Conservation (phyloP, 2,797 vertebrate species). For the Tangara arthus region DNA sequence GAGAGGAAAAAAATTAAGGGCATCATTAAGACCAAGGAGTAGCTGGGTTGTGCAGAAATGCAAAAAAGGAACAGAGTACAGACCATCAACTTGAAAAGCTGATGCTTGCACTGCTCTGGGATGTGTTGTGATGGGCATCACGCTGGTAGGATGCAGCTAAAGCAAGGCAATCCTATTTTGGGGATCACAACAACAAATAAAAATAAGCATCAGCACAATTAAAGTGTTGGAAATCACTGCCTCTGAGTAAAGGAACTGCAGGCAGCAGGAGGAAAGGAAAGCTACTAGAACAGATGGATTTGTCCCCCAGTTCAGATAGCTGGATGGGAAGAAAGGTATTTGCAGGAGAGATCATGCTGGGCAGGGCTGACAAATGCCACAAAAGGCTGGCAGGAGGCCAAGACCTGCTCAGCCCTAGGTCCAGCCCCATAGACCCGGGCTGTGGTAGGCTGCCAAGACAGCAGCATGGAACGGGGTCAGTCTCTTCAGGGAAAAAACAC, state of each 20-base stretch:
- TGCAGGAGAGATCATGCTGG: background rate
- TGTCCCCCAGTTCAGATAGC: background rate
- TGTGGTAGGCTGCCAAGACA: background rate
- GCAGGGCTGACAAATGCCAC: background rate
- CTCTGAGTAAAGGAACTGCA: background rate
- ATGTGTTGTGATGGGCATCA: background rate
- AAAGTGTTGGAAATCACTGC: background rate
- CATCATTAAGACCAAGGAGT: background rate
- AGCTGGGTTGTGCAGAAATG: background rate
- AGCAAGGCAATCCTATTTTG: background rate
- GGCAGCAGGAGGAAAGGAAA: background rate
- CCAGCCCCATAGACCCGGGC: background rate
- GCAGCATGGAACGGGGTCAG: background rate
- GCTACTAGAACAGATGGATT: background rate
- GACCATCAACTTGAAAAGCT: background rate
- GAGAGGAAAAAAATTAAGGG: background rate
- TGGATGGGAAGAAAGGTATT: background rate
- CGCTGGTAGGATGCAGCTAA: background rate
- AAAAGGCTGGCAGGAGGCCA: background rate
- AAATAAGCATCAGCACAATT: background rate
- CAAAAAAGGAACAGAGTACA: background rate
- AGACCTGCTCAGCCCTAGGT: no score
- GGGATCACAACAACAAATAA: background rate
- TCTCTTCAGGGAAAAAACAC: background rate
- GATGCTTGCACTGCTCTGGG: background rate